Conservation (phyloP, 2,888 invertebrate species). For the Myopa tessellatipennis region DNA sequence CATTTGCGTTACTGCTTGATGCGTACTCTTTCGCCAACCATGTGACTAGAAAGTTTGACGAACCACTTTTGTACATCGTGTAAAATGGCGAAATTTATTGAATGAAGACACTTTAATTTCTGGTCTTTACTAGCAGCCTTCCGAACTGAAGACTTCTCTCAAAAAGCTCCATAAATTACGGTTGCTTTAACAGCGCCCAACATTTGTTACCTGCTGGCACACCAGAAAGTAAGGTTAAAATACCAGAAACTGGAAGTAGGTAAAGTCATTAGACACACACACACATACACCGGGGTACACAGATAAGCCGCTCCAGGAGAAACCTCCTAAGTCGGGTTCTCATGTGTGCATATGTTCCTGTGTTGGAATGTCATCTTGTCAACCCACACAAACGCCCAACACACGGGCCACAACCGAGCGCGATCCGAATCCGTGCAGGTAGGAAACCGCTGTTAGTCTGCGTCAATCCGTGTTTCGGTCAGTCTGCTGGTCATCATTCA, state of each 20-base stretch:
- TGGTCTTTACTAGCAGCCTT: background rate
- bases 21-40: too few relatives aligned
- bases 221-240: background rate
- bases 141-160: constrained; percentile 9
- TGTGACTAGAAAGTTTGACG: too few relatives aligned
- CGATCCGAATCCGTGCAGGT: constrained; percentile 4
- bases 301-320: background rate
- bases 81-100: background rate
- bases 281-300: background rate
- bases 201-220: constrained; percentile 13
- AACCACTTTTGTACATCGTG: background rate
- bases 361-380: constrained; percentile 25
- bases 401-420: background rate
- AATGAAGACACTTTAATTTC: background rate
- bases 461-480: constrained; percentile 21
- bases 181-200: background rate
- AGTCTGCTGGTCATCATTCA: constrained; percentile 24
- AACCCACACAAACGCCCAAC: constrained; percentile 28
- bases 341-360: background rate
- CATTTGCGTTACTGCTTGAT: too few relatives aligned
- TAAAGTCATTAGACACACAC: background rate
- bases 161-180: constrained; percentile 11
- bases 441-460: background rate
- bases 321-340: background rate
- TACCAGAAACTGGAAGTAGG: background rate